Base-by-base conservation (phyloP, 1,140 invertebrate genomes). In the Sesamia nonagrioides region DNA sequence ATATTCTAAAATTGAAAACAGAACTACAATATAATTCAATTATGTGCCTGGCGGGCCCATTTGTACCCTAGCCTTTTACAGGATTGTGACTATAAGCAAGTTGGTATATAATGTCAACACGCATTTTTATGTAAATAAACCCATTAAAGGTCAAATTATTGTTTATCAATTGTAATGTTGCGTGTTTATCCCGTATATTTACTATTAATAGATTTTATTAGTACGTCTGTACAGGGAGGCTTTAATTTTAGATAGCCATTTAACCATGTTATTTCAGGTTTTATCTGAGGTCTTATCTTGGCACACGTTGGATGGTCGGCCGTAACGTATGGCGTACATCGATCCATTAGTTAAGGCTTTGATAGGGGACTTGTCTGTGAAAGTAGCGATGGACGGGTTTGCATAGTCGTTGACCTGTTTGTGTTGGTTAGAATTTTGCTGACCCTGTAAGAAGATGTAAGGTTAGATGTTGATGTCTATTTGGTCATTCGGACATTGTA, bases 121-220 rank as follows among this genome's bases (percentile, higher is more conserved):
- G 50, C n/a, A 66, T 71, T 71, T 71, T 71, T 71, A 71, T 71
- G 68, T 54, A 71, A 71, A 71, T 71, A 54, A 17, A 5, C 11
- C 33, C 15, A 71, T 71, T 54, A 71, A 71, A 71, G 45, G 68
- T 33, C 68, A 33, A 37, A 66, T 66, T 45, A 66, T 45, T 54
- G 27, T 37, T 37, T 71, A 54, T 71, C 48, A 54, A 54, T 33
- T 69, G 66, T 69, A 48, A 0, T 6, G 9, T 37, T 35, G 48
- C 61, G 61, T 21, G 61, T 42, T 6, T 58, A 13, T 35, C 17
- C n/a, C 17, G n/a, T 61, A 61, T 61, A 35, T 42, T 0, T 1
- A 27, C 17, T 42, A 42, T 66, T 66, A 66, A 66, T 66, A 42
- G 40, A 66, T 45, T 66, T 66, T 66, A 66, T 66, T 42, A 18